Conservation (phyloP, 2,113 vertebrate genomes). For the Myiagra hebetior region DNA sequence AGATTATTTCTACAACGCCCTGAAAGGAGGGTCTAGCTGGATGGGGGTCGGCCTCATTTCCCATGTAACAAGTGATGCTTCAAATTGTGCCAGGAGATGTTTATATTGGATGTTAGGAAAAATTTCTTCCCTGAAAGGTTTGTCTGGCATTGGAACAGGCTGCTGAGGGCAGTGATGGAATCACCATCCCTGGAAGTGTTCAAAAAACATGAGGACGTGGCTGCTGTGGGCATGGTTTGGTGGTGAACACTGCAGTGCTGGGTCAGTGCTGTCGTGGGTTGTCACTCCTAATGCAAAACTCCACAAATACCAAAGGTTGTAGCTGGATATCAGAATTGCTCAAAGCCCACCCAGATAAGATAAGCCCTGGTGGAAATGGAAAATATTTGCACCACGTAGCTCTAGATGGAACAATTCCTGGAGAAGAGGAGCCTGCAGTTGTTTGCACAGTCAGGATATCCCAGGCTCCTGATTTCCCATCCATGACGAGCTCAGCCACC, state of each 20-base stretch:
- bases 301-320: background rate
- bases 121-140: background rate
- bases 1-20: background rate
- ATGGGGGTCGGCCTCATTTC: accelerated
- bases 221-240: background rate
- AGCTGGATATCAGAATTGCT: background rate
- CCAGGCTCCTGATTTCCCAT: background rate
- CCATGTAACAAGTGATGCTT: background rate
- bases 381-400: background rate
- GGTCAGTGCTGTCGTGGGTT: background rate
- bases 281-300: background rate
- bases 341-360: background rate
- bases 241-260: background rate
- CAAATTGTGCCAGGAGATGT: background rate
- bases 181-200: background rate
- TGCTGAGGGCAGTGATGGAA: background rate
- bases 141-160: background rate
- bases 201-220: accelerated
- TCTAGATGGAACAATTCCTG: background rate
- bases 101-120: background rate
- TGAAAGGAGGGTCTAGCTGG: background rate
- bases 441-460: background rate
- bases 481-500: background rate
- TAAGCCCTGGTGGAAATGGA: background rate
- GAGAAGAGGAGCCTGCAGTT: background rate